A percentile compares a stretch with the other conserved stretches of the same genome.
Evolutionary conservation across 2,888 invertebrate species (phyloP).

Genomic region (Zele albiditarsus): DNA sequence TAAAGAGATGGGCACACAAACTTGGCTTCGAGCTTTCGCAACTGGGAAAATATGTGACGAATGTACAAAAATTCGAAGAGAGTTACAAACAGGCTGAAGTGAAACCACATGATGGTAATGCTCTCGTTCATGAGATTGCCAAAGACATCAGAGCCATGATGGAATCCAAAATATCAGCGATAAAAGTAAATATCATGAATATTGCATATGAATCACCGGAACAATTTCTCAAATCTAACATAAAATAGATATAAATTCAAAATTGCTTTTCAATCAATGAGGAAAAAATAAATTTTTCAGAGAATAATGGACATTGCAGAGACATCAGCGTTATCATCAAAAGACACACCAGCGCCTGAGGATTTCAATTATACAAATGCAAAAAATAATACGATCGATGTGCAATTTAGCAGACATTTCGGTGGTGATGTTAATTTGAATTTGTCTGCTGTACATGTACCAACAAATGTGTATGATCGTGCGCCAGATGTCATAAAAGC

Average conservation of each 20-base stretch:
- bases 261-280: background rate
- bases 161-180: conserved; percentile 90
- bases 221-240: background rate
- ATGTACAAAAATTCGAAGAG: conserved; percentile 86
- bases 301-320: conserved; percentile 93
- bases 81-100: conserved; percentile 87
- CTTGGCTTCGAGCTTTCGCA: conserved; percentile 86
- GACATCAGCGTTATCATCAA: conserved; percentile 81
- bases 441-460: conserved; percentile 93
- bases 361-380: conserved; percentile 65
- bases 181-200: conserved; percentile 76
- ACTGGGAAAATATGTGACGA: conserved; percentile 86
- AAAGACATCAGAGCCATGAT: conserved; percentile 91
- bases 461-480: conserved; percentile 95
- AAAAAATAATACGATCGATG: conserved; percentile 76
- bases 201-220: background rate
- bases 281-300: conserved; percentile 70
- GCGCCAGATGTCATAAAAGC: conserved; percentile 91
- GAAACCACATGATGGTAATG: conserved; percentile 83
- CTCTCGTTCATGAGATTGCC: conserved; percentile 87
- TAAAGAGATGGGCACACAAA: conserved; percentile 87
- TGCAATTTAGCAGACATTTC: conserved; percentile 84
- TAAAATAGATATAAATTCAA: background rate
- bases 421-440: conserved; percentile 81
- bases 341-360: conserved; percentile 63